Base-by-base conservation (phyloP, 2,797 vertebrate species). In the Dicrostonyx torquatus region DNA sequence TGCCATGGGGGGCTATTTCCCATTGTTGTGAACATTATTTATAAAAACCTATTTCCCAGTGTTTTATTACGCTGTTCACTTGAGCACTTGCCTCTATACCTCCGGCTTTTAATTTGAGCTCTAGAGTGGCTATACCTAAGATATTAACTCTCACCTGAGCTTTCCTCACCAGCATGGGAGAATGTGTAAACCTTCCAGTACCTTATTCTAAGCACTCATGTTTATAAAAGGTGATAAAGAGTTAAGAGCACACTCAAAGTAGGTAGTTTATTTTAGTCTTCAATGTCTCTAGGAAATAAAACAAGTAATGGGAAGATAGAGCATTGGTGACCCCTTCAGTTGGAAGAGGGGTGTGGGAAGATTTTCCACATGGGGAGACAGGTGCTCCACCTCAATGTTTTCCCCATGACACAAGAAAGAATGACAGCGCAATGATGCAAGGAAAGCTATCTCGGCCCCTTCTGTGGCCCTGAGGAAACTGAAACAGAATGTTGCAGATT, bases 41-140 rank as follows among this genome's bases (percentile, higher is more conserved):
- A n/a, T n/a, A n/a, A n/a, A n/a, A n/a, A n/a, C n/a, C n/a, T 13
- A 4, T 31, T 80, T 79, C n/a, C n/a, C 73, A 22, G 31, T 14
- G 53, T 18, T 29, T 5, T 12, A 2, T 2, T 2, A 24, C 0
- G 9, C 11, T 0, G 2, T 37, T 43, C 17, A 9, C 14, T 3
- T 34, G 9, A 70, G 26, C 24, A 1, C 43, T 26, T 58, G 34
- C 66, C 29, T 73, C 7, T 11, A 5, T 0, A 24, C 5, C 2
- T 40, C 14, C 4, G 29, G 43, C 40, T 62, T 78, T 88, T 12
- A 13, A 1, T 34, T 7, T 53, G 70, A 93, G 66, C 22, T 60
- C 2, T 12, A 50, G 22, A 17, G 43, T 15, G 12, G 20, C 26
- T 20, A 14, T 40, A 40, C 37, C 75, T 22, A n/a, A 45, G 55